Conservation (phyloP, 1,140 invertebrate species). For the Phymorhynchus buccinoides region DNA sequence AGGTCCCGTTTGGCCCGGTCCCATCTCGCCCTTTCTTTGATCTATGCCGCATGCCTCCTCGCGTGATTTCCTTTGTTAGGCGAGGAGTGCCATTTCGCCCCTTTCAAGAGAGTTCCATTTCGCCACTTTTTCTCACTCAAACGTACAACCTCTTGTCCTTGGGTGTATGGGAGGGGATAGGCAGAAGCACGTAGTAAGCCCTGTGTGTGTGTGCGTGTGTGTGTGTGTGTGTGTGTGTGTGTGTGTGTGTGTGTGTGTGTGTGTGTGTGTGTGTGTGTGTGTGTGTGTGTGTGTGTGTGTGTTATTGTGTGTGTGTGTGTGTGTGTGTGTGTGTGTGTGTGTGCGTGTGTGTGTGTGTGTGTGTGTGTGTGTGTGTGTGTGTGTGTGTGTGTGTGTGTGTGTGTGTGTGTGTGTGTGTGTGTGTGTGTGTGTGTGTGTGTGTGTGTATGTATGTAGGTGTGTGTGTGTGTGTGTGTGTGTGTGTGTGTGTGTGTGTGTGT, state of each 20-base stretch:
- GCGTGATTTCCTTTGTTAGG: no score
- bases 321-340: not conserved
- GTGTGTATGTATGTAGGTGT: not conserved
- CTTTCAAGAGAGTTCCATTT: no score
- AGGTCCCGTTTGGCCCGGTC: no score
- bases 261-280: slow-evolving; percentile 1
- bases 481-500: not conserved
- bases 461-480: not conserved
- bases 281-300: not conserved
- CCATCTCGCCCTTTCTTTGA: no score
- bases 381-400: slow-evolving; percentile 5
- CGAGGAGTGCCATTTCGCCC: no score
- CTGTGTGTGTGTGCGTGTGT: slow-evolving; percentile 7
- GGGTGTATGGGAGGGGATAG: no score
- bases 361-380: slow-evolving; percentile 1
- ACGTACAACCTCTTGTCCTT: no score
- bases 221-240: not conserved
- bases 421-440: not conserved
- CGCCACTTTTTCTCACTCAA: no score
- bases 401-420: not conserved
- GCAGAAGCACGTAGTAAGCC: no score
- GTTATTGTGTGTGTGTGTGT: not conserved
- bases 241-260: not conserved
- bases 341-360: not conserved
- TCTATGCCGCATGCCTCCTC: no score